Percentiles rank a stretch among this genome's conserved stretches.
These are phyloP conservation scores for Miichthys miiuy DNA, from an alignment of 2,797 vertebrate genomes.

Conservation along the genomic window DNA sequence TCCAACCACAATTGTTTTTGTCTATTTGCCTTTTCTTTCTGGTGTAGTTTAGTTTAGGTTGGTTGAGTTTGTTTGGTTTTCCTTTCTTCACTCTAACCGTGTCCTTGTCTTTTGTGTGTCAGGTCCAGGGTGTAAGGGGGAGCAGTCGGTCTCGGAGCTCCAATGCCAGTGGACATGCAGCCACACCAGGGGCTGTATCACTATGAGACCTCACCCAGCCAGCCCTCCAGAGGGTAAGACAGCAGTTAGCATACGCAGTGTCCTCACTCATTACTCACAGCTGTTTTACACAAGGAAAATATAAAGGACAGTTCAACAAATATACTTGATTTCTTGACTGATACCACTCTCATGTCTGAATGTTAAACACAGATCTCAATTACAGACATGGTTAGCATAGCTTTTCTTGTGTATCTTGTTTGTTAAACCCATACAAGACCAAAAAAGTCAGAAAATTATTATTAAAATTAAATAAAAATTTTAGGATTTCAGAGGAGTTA, in stretches of 20 bases:
- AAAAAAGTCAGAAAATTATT: too few species aligned
- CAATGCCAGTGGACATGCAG: conserved; percentile 90
- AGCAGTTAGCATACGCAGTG: neutral
- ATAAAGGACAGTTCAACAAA: conserved; percentile 5
- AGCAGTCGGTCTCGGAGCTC: conserved; percentile 76
- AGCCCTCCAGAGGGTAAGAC: conserved; percentile 86
- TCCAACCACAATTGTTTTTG: conserved; percentile 68
- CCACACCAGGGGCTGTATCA: conserved; percentile 88
- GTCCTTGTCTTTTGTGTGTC: conserved; percentile 53
- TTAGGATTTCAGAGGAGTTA: neutral
- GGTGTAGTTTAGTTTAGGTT: conserved; percentile 54
- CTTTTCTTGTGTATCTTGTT: neutral
- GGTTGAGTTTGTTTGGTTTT: conserved; percentile 68
- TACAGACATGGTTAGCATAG: neutral
- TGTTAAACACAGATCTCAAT: neutral
- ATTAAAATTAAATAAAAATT: neutral
- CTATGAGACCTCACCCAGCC: conserved; percentile 84
- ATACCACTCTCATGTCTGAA: neutral
- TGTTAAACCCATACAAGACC: neutral
- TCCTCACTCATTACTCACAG: conserved; percentile 3
- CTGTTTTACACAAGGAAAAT: neutral
- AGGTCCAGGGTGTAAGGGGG: conserved; percentile 77
- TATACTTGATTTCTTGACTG: neutral
- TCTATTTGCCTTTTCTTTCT: conserved; percentile 62
- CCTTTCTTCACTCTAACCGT: conserved; percentile 42